Percentiles rank a stretch among this genome's conserved stretches.
Conservation (phyloP, 2,113 vertebrate species). For the Cyanoramphus novaezelandiae region DNA sequence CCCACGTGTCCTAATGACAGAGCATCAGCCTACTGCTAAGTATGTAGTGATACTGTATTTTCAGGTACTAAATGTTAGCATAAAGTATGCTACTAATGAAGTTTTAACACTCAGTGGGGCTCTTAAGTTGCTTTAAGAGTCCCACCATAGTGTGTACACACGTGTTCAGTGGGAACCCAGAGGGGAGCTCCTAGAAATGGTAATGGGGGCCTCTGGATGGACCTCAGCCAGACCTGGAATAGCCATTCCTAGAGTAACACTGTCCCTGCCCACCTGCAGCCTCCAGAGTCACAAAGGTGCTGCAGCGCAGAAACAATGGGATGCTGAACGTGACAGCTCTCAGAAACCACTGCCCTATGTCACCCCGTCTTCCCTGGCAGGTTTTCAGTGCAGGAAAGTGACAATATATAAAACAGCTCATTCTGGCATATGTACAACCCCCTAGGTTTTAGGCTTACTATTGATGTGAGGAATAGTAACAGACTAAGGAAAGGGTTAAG, state of each 20-base stretch:
- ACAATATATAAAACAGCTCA: accelerated
- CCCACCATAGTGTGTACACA: accelerated
- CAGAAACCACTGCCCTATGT: accelerated
- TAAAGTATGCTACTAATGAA: background rate
- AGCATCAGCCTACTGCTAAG: background rate
- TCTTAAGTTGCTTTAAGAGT: background rate
- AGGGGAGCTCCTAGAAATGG: background rate
- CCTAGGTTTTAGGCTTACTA: background rate
- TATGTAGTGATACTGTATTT: background rate
- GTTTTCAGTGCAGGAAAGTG: background rate
- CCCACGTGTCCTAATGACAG: accelerated
- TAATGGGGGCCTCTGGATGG: background rate
- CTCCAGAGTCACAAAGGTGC: accelerated
- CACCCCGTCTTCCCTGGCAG: background rate
- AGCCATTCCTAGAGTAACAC: background rate
- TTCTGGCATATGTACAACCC: background rate
- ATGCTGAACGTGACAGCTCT: background rate
- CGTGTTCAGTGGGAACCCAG: accelerated
- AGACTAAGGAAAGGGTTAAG: too few species aligned
- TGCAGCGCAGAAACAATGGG: accelerated
- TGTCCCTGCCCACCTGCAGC: background rate
- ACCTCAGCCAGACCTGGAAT: background rate
- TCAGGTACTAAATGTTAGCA: background rate
- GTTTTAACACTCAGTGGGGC: background rate
- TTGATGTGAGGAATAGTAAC: too few species aligned